Conservation (phyloP, 1,140 invertebrate genomes). For the Eumeta japonica region DNA sequence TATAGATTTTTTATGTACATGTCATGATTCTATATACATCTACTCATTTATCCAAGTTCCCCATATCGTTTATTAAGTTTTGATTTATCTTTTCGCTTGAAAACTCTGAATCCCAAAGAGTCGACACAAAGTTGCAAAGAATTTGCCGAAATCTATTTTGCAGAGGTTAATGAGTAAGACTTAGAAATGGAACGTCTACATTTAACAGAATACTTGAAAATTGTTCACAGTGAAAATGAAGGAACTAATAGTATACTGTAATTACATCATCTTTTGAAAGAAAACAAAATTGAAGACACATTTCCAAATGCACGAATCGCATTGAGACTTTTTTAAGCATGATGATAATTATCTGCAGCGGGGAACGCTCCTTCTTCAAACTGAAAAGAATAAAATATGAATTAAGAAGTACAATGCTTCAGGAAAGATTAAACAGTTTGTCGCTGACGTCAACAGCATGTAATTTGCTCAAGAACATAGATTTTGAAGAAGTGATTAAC, state of each 20-base stretch:
- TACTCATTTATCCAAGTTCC: too few relatives aligned
- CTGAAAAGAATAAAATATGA: slow-evolving; percentile 22
- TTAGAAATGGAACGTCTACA: slow-evolving; percentile 16
- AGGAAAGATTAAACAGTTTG: too few relatives aligned
- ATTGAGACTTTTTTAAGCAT: slow-evolving; percentile 20
- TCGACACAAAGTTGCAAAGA: too few relatives aligned
- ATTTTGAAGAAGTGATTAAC: too few relatives aligned
- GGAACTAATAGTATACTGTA: slow-evolving; percentile 8
- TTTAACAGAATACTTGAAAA: slow-evolving; percentile 19
- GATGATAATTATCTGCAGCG: slow-evolving; percentile 20
- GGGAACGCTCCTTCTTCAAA: slow-evolving; percentile 21
- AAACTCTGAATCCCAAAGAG: slow-evolving; percentile 14
- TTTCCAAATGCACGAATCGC: slow-evolving; percentile 23
- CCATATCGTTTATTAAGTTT: too few relatives aligned
- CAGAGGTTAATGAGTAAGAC: slow-evolving; percentile 16
- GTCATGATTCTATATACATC: too few relatives aligned
- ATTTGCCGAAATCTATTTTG: slow-evolving; percentile 12
- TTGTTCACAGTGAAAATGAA: slow-evolving; percentile 10
- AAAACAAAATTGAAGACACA: slow-evolving; percentile 18
- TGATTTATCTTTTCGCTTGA: slow-evolving; percentile 14
- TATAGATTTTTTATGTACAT: too few relatives aligned
- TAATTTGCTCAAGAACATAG: slow-evolving; percentile 13
- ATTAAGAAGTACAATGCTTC: too few relatives aligned
- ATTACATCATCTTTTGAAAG: too few relatives aligned
- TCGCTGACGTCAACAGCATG: slow-evolving; percentile 19